Evolutionary conservation across 2,888 invertebrate species (phyloP).

Genomic region (Melinopterus prodromus): DNA sequence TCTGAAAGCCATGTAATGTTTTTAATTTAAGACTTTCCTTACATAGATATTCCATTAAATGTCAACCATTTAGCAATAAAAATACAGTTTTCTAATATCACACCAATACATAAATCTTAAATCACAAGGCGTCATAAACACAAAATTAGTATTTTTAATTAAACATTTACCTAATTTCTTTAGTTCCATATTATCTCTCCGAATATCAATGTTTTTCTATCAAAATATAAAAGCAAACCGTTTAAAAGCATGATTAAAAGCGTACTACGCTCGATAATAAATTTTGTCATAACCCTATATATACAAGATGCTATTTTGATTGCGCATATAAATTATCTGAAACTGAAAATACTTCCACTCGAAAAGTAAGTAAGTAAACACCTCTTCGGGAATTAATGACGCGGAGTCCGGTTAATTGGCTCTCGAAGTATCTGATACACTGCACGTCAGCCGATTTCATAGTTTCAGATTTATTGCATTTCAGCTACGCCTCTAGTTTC

Average conservation of each 20-base stretch:
- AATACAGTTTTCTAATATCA: no score
- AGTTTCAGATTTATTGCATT: constrained; percentile 35
- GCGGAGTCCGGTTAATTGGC: constrained; percentile 20
- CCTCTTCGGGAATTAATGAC: constrained; percentile 19
- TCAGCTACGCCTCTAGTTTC: constrained; percentile 37
- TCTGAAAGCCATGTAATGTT: no score
- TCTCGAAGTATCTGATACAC: constrained; percentile 19
- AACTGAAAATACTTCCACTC: neutral
- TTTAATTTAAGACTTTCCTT: no score
- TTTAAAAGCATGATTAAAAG: neutral
- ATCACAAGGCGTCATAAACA: no score
- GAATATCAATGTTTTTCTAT: neutral
- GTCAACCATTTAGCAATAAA: no score
- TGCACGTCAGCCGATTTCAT: constrained; percentile 31
- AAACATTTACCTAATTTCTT: no score
- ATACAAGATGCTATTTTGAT: neutral
- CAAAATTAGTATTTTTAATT: no score
- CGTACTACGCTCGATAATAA: neutral
- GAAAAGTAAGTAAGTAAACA: constrained; percentile 15
- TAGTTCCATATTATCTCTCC: no score
- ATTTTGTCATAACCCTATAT: neutral
- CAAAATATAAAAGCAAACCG: neutral
- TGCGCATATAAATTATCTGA: neutral
- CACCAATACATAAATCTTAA: no score
- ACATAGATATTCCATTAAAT: no score